These are phyloP conservation scores for Burhinus bistriatus DNA, from an alignment of 2,113 vertebrate genomes.

Conservation along the genomic window DNA sequence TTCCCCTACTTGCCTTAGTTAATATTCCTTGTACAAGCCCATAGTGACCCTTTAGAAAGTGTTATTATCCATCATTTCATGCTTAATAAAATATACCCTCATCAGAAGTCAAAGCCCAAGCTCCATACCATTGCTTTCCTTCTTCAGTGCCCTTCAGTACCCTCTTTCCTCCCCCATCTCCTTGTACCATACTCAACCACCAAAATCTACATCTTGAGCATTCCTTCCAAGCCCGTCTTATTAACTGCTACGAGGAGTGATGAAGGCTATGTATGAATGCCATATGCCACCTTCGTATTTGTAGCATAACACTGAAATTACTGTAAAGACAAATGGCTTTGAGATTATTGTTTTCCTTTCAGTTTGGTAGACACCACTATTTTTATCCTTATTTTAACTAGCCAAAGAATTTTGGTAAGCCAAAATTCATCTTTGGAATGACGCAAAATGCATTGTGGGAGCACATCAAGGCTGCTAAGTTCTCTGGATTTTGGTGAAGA, in stretches of 20 bases:
- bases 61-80: background rate
- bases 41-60: background rate
- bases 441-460: background rate
- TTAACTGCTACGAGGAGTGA: background rate
- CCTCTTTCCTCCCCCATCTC: background rate
- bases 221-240: background rate
- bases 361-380: conserved; percentile 18
- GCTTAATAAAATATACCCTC: background rate
- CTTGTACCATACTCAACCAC: background rate
- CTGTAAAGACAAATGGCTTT: background rate
- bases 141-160: background rate
- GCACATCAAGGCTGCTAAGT: background rate
- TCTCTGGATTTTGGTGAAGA: conserved; percentile 38
- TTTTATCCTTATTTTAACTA: conserved; percentile 24
- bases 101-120: background rate
- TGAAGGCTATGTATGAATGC: background rate
- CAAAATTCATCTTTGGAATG: conserved; percentile 29
- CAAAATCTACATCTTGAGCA: background rate
- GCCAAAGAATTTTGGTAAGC: conserved; percentile 22
- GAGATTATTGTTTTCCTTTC: conserved; percentile 2
- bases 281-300: background rate
- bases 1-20: background rate
- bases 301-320: background rate
- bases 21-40: background rate
- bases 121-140: background rate